These are phyloP conservation scores for Diloba caeruleocephala DNA, from an alignment of 2,888 invertebrate species.

Conservation along the genomic window DNA sequence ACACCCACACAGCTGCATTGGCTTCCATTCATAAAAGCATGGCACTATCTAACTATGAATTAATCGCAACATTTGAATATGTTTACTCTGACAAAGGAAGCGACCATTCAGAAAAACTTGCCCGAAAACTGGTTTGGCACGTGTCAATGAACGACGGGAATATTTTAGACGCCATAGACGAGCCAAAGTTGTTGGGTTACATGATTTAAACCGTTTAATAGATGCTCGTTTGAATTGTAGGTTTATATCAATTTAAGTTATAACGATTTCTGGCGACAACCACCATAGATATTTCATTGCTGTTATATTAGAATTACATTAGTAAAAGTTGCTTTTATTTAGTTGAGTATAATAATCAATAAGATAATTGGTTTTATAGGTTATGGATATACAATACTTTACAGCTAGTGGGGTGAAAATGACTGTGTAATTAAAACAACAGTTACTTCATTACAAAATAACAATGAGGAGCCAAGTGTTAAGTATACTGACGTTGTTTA, in stretches of 20 bases:
- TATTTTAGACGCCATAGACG: slow-evolving; percentile 82
- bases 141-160: slow-evolving; percentile 88
- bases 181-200: slow-evolving; percentile 72
- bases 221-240: slow-evolving; percentile 74
- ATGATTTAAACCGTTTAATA: slow-evolving; percentile 85
- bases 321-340: slow-evolving; percentile 34
- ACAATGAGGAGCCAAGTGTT: slow-evolving; percentile 36
- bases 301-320: slow-evolving; percentile 32
- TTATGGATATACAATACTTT: slow-evolving; percentile 8
- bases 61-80: slow-evolving; percentile 89
- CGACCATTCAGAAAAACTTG: slow-evolving; percentile 87
- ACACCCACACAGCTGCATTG: slow-evolving; percentile 71
- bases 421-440: slow-evolving; percentile 19
- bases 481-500: slow-evolving; percentile 25
- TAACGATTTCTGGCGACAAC: slow-evolving; percentile 65
- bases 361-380: slow-evolving; percentile 16
- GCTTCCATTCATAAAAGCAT: slow-evolving; percentile 87
- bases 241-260: slow-evolving; percentile 70
- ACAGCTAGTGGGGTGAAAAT: slow-evolving; percentile 4
- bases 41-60: slow-evolving; percentile 87
- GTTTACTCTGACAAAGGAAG: slow-evolving; percentile 88
- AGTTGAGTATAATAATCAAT: slow-evolving; percentile 34
- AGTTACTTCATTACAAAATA: slow-evolving; percentile 13
- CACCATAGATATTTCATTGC: slow-evolving; percentile 34
- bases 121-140: slow-evolving; percentile 87